Conservation (phyloP, 2,888 invertebrate genomes). For the Lutraria lutraria region DNA sequence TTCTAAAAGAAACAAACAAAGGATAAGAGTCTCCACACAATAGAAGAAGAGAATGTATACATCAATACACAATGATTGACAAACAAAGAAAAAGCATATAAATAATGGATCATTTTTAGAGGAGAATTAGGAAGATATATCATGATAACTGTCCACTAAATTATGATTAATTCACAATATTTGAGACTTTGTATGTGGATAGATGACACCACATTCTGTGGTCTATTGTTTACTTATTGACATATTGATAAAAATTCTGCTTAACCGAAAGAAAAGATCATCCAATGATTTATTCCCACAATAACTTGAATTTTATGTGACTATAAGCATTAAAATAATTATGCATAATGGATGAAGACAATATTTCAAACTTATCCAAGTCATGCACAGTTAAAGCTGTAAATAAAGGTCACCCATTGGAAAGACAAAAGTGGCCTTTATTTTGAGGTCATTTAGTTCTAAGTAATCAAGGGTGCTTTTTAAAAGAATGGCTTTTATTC, state of each 20-base stretch:
- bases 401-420: too few species aligned
- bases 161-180: neutral
- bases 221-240: neutral
- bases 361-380: too few species aligned
- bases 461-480: too few species aligned
- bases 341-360: too few species aligned
- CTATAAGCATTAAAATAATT: too few species aligned
- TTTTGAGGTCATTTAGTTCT: too few species aligned
- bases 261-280: neutral
- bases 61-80: neutral
- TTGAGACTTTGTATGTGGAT: neutral
- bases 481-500: too few species aligned
- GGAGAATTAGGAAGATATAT: neutral
- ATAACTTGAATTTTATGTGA: too few species aligned
- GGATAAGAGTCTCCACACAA: neutral
- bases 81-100: neutral
- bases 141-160: slow-evolving; percentile 11
- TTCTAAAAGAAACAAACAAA: neutral
- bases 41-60: neutral
- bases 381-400: too few species aligned
- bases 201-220: neutral
- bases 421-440: too few species aligned
- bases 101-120: slow-evolving; percentile 9
- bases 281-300: too few species aligned
- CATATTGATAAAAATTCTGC: neutral